These are phyloP conservation scores for Euspilapteryx auroguttella DNA, from an alignment of 2,888 invertebrate species.

Conservation along the genomic window DNA sequence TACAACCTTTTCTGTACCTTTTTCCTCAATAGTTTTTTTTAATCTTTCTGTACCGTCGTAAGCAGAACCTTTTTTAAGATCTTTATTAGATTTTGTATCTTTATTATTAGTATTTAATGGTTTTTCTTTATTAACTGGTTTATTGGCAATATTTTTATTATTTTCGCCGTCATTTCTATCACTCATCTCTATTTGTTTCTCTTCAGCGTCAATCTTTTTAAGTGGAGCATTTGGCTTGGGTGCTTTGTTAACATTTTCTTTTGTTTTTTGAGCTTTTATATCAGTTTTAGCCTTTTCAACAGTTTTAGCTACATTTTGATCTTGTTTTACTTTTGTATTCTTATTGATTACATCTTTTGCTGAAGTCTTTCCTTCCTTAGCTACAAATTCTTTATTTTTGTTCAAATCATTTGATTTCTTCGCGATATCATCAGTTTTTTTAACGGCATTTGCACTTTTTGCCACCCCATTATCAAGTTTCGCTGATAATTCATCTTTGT, in stretches of 20 bases:
- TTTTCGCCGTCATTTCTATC: too few relatives aligned
- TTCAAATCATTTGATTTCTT: too few relatives aligned
- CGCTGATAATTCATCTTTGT: too few relatives aligned
- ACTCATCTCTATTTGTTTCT: too few relatives aligned
- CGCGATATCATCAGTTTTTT: conserved; percentile 6
- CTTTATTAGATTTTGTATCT: neutral
- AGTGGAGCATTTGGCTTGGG: too few relatives aligned
- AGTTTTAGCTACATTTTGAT: conserved; percentile 4
- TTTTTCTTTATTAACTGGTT: neutral
- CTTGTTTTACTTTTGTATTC: conserved; percentile 4
- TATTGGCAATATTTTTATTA: neutral
- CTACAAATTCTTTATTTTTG: too few relatives aligned
- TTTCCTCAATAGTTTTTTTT: neutral
- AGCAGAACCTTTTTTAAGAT: neutral
- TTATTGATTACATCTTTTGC: too few relatives aligned
- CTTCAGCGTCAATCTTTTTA: too few relatives aligned
- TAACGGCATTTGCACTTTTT: too few relatives aligned
- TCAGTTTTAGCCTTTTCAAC: conserved; percentile 5
- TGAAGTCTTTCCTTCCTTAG: too few relatives aligned
- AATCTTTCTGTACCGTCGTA: neutral
- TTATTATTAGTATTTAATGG: conserved; percentile 4
- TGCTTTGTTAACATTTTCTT: conserved; percentile 6
- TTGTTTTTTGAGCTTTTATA: too few relatives aligned
- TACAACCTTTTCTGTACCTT: neutral
- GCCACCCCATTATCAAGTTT: too few relatives aligned